Percentiles rank a stretch among this genome's conserved stretches.
Conservation (phyloP, 1,140 invertebrate species). For the Drosophila triauraria region DNA sequence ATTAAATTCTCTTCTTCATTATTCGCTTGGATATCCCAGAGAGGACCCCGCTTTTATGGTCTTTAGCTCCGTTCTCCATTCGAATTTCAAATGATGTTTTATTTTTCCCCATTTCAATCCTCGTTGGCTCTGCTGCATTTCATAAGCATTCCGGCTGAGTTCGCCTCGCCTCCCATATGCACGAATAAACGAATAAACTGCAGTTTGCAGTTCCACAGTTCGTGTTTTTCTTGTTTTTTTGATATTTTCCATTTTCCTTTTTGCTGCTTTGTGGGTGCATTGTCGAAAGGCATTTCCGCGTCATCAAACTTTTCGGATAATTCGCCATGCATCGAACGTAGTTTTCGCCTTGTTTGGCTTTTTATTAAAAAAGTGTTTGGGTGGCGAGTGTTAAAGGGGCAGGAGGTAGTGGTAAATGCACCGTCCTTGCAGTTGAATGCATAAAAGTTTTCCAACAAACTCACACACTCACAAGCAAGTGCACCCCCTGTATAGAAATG, state of each 20-base stretch:
- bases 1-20: not conserved
- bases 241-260: slow-evolving; percentile 25
- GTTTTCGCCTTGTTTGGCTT: slow-evolving; percentile 49
- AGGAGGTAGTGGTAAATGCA: slow-evolving; percentile 39
- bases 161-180: slow-evolving; percentile 42
- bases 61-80: slow-evolving; percentile 4
- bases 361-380: slow-evolving; percentile 64
- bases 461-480: slow-evolving; percentile 17
- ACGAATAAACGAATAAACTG: slow-evolving; percentile 48
- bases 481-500: slow-evolving; percentile 16
- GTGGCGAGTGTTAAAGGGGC: not conserved
- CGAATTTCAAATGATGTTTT: slow-evolving; percentile 37
- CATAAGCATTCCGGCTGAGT: slow-evolving; percentile 56
- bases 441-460: slow-evolving; percentile 58
- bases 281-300: slow-evolving; percentile 65
- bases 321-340: slow-evolving; percentile 60
- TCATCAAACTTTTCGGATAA: slow-evolving; percentile 73
- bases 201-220: slow-evolving; percentile 25
- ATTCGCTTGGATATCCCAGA: not conserved
- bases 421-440: slow-evolving; percentile 70
- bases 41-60: not conserved
- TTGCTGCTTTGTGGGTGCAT: slow-evolving; percentile 33
- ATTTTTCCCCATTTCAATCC: slow-evolving; percentile 8
- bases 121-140: slow-evolving; percentile 32
- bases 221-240: slow-evolving; percentile 8